Evolutionary conservation across 2,113 vertebrate species (phyloP), one percentile per base, ranked within the genome.

Genomic region (Rattus rattus): DNA sequence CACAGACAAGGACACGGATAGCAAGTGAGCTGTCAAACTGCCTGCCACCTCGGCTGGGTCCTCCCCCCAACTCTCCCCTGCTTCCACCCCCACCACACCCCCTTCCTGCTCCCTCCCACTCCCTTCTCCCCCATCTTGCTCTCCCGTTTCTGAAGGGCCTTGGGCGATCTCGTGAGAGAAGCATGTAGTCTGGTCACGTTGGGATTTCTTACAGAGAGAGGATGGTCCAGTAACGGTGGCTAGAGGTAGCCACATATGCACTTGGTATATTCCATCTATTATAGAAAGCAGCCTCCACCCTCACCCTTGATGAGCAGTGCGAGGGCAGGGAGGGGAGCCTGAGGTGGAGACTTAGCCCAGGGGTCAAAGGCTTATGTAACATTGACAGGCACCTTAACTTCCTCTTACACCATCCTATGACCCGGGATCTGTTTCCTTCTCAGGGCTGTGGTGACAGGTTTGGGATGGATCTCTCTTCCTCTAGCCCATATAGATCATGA

Each of bases 21-120:
- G 97, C 61, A 98, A 97, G 98, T 99, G 97, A 97, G 97, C 85
- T 39, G 80, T 24, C 33, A 9, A 0, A 1, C 13, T 0, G 0
- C n/a, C 17, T 1, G 9, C 26, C 54, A 49, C 54, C 14, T 1
- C 24, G 1, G 0, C 83, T 4, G 16, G 39, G 63, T 52, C 24
- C 70, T 56, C 33, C 63, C 47, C 84, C 76, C 11, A 1, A 33
- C 95, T 70, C 94, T 8, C 7, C 76, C 85, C 69, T 26, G 28
- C 54, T 69, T 54, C 76, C 6, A 3, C 26, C 1, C 56, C 54
- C 54, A 2, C 13, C 76, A 6, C 52, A 10, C 20, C 5, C 9
- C 79, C 5, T 20, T 12, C 1, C 8, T 54, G 8, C 4, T 36
- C 77, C 33, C 52, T 14, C 43, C 49, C 16, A 22, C 52, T 8